Base-by-base conservation (phyloP, 2,888 invertebrate species). In the Diachrysia chrysitis region DNA sequence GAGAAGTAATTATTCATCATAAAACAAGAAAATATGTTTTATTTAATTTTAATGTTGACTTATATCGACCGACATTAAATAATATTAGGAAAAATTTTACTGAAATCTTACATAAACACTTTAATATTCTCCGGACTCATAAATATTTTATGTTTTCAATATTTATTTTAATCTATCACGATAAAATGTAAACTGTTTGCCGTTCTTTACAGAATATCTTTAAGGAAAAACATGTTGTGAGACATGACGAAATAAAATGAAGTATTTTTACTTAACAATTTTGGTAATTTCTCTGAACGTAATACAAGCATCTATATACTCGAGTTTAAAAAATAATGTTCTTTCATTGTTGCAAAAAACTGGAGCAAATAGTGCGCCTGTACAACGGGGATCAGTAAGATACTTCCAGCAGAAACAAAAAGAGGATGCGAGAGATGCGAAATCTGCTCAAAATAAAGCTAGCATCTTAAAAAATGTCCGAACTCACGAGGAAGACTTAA, bases 201-300 rank as follows among this genome's bases (percentile, higher is more conserved):
- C n/a, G 21, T 17, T 61, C 69, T 58, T 55, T 0, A 61, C 54
- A 37, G 35, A 25, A 65, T 53, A 51, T 23, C 56, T 48, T 12
- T 23, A 54, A 53, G 32, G 25, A 3, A 10, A 63, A 46, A 60
- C 48, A 65, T 74, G 37, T 71, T 66, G 65, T 19, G 46, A 76
- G 79, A 72, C 60, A 86, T 85, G 86, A 79, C 71, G 64, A 58
- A 71, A 69, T 76, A 85, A 73, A 75, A 90, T 90, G 90, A 78
- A 77, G 73, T 63, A 78, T 62, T 63, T 75, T 68, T 61, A 66
- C 78, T 25, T 71, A 16, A 19, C 55, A n/a, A 19, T 75, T 23
- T 19, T 81, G 16, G 48, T 69, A 21, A 14, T 69, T 7, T 68
- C 29, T 23, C 4, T 73, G 10, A 58, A 73, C 21, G 42, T 66